Evolutionary conservation across 2,113 vertebrate genomes (phyloP), one percentile per base, ranked within the genome.

Genomic region (Vidua chalybeata): DNA sequence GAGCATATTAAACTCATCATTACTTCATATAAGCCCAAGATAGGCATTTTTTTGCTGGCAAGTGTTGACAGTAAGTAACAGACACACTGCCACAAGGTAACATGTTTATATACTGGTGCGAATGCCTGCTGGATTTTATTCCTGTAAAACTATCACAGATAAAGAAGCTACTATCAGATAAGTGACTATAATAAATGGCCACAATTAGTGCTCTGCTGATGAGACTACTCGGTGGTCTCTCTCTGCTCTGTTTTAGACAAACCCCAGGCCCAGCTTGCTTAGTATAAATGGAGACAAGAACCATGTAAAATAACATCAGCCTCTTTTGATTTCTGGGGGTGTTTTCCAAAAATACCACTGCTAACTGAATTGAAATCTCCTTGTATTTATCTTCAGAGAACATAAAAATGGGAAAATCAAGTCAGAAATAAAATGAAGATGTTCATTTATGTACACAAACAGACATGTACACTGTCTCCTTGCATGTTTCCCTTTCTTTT

Each of bases 81-180:
- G 97, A 97, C 97, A 97, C 97, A 97, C 97, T 97, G 96, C 97
- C 97, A 97, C 97, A 95, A 97, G 96, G 95, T 97, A 97, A 97
- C 97, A 94, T 97, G 98, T 98, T 98, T 98, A 98, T 96, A 98
- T 49, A 96, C 85, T 94, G 87, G 96, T 94, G 94, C 87, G 84
- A 97, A 97, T 96, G 98, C 98, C 98, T 98, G 98, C 98, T 97
- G 97, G 97, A 97, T 98, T 98, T 97, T 97, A 98, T 98, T 96
- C 97, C 98, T 98, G 98, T 98, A 98, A 98, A 98, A 96, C 97
- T 96, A 97, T 96, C 98, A 97, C 95, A 98, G 98, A 99, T 98
- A 98, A 98, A 98, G 97, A 98, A 96, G 94, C 96, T 95, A 94
- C 98, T 98, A 98, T 99, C 98, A 99, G 99, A 99, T 99, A 98